These are phyloP conservation scores for Tiaroga cobitis DNA, from an alignment of 2,797 vertebrate genomes.

Conservation along the genomic window DNA sequence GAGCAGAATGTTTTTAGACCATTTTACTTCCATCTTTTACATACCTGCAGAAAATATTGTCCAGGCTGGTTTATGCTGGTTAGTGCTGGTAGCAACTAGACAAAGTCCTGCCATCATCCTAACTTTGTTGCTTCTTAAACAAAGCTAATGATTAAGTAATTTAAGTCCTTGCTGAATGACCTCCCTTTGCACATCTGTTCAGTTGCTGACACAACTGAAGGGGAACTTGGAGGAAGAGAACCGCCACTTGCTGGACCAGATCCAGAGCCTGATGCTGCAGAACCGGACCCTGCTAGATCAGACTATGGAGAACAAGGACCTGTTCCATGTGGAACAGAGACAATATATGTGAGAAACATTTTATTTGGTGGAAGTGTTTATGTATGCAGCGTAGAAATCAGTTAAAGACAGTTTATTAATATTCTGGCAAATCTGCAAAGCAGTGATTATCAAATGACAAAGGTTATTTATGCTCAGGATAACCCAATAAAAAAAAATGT, in stretches of 20 bases:
- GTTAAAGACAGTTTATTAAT: not conserved
- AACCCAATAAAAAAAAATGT: not conserved
- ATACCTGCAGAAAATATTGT: not conserved
- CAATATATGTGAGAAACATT: conserved; percentile 89
- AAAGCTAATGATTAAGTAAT: not conserved
- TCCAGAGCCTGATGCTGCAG: conserved; percentile 96
- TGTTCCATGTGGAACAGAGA: conserved; percentile 96
- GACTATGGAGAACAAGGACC: conserved; percentile 98
- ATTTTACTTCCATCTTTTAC: not conserved
- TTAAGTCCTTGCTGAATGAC: not conserved
- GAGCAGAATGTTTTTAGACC: not conserved
- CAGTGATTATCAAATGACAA: not conserved
- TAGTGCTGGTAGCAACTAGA: not conserved
- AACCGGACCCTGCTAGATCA: conserved; percentile 94
- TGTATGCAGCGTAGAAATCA: not conserved
- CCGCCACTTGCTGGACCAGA: conserved; percentile 95
- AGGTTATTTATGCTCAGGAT: not conserved
- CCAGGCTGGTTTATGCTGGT: conserved; percentile 7
- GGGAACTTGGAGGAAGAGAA: conserved; percentile 99
- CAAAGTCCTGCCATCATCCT: not conserved
- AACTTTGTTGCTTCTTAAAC: not conserved
- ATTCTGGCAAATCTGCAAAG: not conserved
- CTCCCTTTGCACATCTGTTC: conserved; percentile 33
- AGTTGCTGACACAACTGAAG: conserved; percentile 97
- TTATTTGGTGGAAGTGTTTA: not conserved